Evolutionary conservation across 2,888 invertebrate genomes (phyloP).

Genomic region (Reticulitermes lucifugus): DNA sequence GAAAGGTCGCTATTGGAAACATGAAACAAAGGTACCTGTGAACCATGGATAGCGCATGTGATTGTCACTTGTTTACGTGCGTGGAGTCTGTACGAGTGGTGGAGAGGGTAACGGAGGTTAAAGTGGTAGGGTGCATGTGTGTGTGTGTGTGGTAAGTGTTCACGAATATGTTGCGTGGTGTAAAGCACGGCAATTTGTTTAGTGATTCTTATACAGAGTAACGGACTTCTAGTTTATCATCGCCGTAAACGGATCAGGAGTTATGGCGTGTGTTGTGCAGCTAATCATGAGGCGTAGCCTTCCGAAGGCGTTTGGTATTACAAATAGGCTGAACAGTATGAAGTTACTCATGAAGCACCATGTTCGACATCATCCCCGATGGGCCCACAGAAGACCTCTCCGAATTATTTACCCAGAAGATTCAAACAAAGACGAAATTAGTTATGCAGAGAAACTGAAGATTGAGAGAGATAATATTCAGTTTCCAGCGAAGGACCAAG

Average conservation of each 20-base stretch:
- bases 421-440: conserved; percentile 59
- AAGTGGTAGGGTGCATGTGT: too few species aligned
- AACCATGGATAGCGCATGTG: too few species aligned
- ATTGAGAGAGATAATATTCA: conserved; percentile 61
- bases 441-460: conserved; percentile 58
- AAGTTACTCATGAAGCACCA: not conserved
- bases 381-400: conserved; percentile 67
- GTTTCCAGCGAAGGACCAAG: not conserved
- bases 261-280: not conserved
- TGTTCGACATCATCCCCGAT: conserved; percentile 58
- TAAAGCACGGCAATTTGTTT: too few species aligned
- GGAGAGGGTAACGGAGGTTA: too few species aligned
- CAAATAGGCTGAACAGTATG: not conserved
- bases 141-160: too few species aligned
- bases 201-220: not conserved
- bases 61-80: too few species aligned
- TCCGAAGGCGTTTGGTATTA: not conserved
- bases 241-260: not conserved
- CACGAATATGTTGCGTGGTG: too few species aligned
- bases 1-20: too few species aligned
- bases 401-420: conserved; percentile 68
- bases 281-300: not conserved
- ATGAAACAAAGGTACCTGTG: too few species aligned
- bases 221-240: not conserved
- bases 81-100: too few species aligned